Evolutionary conservation across 2,113 vertebrate genomes (phyloP), one percentile per base, ranked within the genome.

Genomic region (Atherinomorus stipes): DNA sequence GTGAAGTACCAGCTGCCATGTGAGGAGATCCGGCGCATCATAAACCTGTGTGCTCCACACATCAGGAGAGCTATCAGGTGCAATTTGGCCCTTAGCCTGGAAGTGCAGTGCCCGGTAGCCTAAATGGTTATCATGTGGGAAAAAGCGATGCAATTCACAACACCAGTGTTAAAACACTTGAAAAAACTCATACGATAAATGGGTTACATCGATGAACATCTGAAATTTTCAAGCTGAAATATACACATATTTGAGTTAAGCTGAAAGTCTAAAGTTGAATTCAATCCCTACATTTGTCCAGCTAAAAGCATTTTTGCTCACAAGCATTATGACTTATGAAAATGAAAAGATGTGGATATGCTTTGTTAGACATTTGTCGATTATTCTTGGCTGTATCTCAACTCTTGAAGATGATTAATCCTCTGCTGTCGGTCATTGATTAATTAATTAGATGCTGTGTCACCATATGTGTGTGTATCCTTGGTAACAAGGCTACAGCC

Each of bases 381-480:
- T 45, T 64, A 60, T 71, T 82, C 50, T 79, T 86, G 81, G 70
- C 87, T 50, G 60, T 56, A 71, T 70, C 76, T 89, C 83, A 83
- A 73, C 54, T 64, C 61, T 73, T 70, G 72, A 49, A 69, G 70
- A 65, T 74, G 86, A 93, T 91, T 89, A 90, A 93, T 93, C 83
- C 85, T 81, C 57, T 79, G 84, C 70, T 89, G 92, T 87, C 89
- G 85, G 65, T 85, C 90, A 92, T 86, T 90, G 91, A 93, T 92
- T 91, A 90, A 91, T 93, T 90, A 80, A 92, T 90, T 73, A 67
- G 82, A 87, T 90, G 84, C 84, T 83, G 82, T 74, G 78, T 92
- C 90, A 89, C 89, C 86, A 88, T 90, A 82, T 90, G 89, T 63
- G 73, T 78, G 56, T 69, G 71, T 86, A 69, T 85, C 79, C 71